Evolutionary conservation across 2,888 invertebrate species (phyloP).

Genomic region (Drosophila mayaguana): DNA sequence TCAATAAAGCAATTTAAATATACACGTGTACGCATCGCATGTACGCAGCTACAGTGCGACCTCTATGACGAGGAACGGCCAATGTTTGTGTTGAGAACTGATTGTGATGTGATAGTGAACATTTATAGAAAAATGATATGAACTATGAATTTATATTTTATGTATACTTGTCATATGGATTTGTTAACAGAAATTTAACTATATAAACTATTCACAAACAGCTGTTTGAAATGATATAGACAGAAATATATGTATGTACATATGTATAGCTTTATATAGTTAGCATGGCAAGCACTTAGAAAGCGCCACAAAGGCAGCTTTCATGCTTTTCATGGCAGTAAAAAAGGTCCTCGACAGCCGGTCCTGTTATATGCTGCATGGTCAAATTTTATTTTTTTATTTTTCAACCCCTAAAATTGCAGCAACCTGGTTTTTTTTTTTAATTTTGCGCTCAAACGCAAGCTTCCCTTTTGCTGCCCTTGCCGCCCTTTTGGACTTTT

Average conservation of each 20-base stretch:
- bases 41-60: conserved; percentile 19
- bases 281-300: background rate
- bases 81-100: background rate
- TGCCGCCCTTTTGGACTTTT: conserved; percentile 1
- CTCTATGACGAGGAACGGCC: background rate
- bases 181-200: too few species aligned
- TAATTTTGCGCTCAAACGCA: conserved; percentile 23
- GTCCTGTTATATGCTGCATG: conserved; percentile 2
- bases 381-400: conserved; percentile 1
- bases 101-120: background rate
- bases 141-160: background rate
- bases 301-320: conserved; percentile 6
- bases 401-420: conserved; percentile 66
- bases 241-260: background rate
- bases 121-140: too few species aligned
- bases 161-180: background rate
- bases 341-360: conserved; percentile 18
- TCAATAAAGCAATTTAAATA: conserved; percentile 22
- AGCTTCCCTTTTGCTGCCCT: background rate
- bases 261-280: too few species aligned
- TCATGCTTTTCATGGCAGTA: too few species aligned
- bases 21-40: conserved; percentile 8
- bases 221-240: background rate
- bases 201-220: too few species aligned
- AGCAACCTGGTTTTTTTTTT: conserved; percentile 60